These are phyloP conservation scores for Eulemur macaco DNA, from an alignment of 2,113 vertebrate genomes.

Conservation along the genomic window DNA sequence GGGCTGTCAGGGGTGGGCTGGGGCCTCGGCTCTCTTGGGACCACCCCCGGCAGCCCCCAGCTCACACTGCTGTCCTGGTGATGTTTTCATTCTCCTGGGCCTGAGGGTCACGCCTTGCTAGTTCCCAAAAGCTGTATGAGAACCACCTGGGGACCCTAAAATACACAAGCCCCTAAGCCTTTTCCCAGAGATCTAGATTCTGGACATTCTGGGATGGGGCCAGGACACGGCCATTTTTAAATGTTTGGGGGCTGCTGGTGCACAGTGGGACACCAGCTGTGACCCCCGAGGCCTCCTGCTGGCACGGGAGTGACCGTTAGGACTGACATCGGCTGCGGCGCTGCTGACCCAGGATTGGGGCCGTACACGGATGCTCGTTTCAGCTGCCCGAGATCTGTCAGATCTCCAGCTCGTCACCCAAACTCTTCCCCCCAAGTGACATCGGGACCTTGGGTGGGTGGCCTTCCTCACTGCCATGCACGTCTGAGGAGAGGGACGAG, in stretches of 20 bases:
- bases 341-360: not conserved
- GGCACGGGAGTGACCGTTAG: accelerated
- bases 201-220: not conserved
- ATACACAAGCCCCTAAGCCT: not conserved
- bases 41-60: not conserved
- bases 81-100: not conserved
- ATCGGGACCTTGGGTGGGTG: not conserved
- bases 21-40: too few relatives aligned
- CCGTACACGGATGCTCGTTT: not conserved
- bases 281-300: too few relatives aligned
- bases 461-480: not conserved
- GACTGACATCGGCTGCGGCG: not conserved
- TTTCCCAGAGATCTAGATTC: not conserved
- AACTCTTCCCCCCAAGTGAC: not conserved
- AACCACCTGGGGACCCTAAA: not conserved
- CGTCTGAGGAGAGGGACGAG: not conserved
- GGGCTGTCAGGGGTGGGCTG: not conserved
- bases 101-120: not conserved
- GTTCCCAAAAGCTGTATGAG: not conserved
- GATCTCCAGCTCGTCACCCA: not conserved
- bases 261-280: accelerated
- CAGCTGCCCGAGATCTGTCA: not conserved
- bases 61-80: not conserved
- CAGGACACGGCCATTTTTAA: not conserved
- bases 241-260: not conserved